Percentiles rank a stretch among this genome's conserved stretches.
Evolutionary conservation across 2,797 vertebrate species (phyloP).

Genomic region (Denticeps clupeoides): DNA sequence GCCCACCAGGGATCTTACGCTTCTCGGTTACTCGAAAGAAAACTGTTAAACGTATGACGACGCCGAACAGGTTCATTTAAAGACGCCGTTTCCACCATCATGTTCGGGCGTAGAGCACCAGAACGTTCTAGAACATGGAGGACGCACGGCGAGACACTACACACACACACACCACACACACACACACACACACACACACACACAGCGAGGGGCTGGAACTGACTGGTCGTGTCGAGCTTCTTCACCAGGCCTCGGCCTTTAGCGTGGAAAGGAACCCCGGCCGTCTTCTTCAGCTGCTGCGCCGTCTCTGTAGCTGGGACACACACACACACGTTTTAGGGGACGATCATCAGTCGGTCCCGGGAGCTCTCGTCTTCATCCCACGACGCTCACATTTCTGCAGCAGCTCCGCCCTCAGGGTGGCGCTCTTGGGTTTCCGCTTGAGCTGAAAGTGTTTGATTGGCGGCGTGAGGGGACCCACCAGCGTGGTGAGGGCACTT

Average conservation of each 20-base stretch:
- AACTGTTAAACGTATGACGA: too few relatives aligned
- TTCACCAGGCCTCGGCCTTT: conserved; percentile 94
- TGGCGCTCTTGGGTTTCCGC: conserved; percentile 95
- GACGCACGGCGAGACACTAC: too few relatives aligned
- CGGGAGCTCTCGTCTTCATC: too few relatives aligned
- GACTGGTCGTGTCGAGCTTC: conserved; percentile 96
- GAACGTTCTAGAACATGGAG: too few relatives aligned
- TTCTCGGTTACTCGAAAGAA: too few relatives aligned
- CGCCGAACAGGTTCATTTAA: too few relatives aligned
- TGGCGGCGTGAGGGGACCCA: conserved; percentile 88
- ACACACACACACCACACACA: too few relatives aligned
- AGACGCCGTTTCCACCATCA: too few relatives aligned
- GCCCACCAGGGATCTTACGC: too few relatives aligned
- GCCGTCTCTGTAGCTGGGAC: conserved; percentile 84
- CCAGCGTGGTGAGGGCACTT: conserved; percentile 85
- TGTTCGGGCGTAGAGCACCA: too few relatives aligned
- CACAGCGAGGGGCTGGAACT: conserved; percentile 33
- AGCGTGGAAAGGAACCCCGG: conserved; percentile 91
- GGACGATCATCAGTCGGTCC: too few relatives aligned
- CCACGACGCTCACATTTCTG: conserved; percentile 90
- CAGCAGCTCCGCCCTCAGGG: conserved; percentile 87
- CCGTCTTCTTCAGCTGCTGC: conserved; percentile 92
- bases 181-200: too few relatives aligned
- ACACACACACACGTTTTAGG: not conserved
- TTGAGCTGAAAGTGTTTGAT: conserved; percentile 98